Conservation (phyloP, 2,113 vertebrate genomes). For the Phaethon lepturus region DNA sequence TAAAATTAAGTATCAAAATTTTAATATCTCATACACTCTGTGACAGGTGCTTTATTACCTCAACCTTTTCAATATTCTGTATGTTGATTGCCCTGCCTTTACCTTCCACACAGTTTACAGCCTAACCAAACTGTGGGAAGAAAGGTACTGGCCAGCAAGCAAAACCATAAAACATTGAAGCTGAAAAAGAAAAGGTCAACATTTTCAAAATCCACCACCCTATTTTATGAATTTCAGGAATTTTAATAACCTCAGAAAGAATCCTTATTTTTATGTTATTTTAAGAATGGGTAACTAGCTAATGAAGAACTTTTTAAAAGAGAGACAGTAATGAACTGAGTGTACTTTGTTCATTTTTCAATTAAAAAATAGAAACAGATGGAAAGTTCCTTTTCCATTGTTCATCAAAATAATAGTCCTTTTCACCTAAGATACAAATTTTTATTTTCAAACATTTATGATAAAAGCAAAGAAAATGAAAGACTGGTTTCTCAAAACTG, state of each 20-base stretch:
- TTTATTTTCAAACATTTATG: neutral
- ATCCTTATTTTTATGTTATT: neutral
- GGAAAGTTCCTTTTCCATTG: neutral
- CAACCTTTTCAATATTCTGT: slow-evolving; percentile 52
- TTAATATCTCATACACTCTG: slow-evolving; percentile 35
- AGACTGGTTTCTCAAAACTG: neutral
- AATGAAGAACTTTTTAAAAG: neutral
- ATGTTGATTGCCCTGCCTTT: slow-evolving; percentile 42
- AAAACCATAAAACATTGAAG: neutral
- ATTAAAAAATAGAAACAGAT: neutral
- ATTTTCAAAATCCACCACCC: neutral
- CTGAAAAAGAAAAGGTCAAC: neutral
- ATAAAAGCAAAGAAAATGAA: neutral
- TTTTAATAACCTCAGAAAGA: neutral
- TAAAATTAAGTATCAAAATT: slow-evolving; percentile 54
- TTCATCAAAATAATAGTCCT: neutral
- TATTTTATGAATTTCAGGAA: neutral
- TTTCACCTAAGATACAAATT: neutral
- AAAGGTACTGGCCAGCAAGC: neutral
- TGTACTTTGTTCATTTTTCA: neutral
- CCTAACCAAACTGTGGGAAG: neutral
- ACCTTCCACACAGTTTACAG: slow-evolving; percentile 34
- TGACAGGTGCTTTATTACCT: slow-evolving; percentile 66
- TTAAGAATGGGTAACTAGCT: neutral
- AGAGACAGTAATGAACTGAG: neutral